Percentiles rank a stretch among this genome's conserved stretches.
These are phyloP conservation scores for Echinometra lucunter DNA, from an alignment of 53 echinoderm and acorn worm species.

Conservation along the genomic window DNA sequence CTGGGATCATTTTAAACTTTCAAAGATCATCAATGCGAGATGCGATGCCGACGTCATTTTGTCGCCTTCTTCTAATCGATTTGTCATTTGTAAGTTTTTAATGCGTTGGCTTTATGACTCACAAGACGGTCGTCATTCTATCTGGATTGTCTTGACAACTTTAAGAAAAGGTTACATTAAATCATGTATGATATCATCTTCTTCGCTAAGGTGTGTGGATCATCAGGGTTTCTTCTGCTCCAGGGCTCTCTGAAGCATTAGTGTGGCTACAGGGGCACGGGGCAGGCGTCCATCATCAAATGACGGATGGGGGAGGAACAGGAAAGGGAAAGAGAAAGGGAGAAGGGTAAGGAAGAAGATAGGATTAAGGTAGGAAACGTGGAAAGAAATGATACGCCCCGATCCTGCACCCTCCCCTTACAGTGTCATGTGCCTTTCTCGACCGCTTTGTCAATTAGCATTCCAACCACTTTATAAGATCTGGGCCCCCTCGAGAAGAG, in stretches of 20 bases:
- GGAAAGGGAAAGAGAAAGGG: background rate
- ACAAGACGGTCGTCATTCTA: background rate
- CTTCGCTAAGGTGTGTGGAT: background rate
- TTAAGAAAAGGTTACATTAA: slow-evolving; percentile 17
- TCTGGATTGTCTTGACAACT: background rate
- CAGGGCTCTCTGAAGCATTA: background rate
- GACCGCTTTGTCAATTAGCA: too few relatives aligned
- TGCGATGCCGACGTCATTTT: background rate
- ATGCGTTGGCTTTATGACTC: slow-evolving; percentile 4
- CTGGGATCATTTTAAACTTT: background rate
- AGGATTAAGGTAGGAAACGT: background rate
- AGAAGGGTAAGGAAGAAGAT: background rate
- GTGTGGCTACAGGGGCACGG: background rate
- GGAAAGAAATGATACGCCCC: background rate
- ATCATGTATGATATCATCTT: background rate
- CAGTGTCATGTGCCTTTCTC: too few relatives aligned
- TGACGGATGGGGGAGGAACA: background rate
- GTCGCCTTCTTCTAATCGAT: background rate
- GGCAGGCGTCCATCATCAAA: background rate
- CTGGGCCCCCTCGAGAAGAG: too few relatives aligned
- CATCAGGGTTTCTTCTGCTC: background rate
- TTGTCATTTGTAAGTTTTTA: slow-evolving; percentile 10
- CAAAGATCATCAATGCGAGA: background rate
- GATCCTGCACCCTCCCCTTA: background rate
- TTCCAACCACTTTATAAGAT: too few relatives aligned